Evolutionary conservation across 35 echinoderm and acorn worm species (phyloP).

Genomic region (Patiria miniata): DNA sequence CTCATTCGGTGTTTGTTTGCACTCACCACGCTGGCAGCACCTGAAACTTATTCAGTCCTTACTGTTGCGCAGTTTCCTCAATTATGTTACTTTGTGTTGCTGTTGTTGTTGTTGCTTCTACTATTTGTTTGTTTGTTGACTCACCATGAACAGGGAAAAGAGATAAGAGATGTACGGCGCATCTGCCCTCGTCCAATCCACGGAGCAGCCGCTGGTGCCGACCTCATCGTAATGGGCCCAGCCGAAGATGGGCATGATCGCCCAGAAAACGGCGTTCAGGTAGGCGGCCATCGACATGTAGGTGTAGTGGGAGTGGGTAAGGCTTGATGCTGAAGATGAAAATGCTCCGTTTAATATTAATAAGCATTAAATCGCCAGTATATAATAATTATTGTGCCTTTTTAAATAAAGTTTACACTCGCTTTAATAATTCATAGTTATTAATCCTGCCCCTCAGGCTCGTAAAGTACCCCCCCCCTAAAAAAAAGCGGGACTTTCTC

Average conservation of each 20-base stretch:
- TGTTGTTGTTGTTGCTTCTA: no score
- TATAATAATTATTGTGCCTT: no score
- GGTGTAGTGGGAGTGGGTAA: conserved; percentile 57
- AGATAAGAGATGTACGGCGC: conserved; percentile 63
- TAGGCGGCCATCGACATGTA: conserved; percentile 27
- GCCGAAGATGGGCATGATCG: conserved; percentile 79
- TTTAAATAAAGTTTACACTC: background rate
- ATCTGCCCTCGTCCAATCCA: conserved; percentile 67
- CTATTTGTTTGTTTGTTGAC: background rate
- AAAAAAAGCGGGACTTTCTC: no score
- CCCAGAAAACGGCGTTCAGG: conserved; percentile 76
- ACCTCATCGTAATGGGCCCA: conserved; percentile 77
- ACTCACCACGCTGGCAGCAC: no score
- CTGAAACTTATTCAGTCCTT: no score
- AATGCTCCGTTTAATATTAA: no score
- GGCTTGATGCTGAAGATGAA: conserved; percentile 37
- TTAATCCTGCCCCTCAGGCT: no score
- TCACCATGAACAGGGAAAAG: conserved; percentile 46
- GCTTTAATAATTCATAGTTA: background rate
- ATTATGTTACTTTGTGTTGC: no score
- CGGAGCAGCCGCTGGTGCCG: conserved; percentile 40
- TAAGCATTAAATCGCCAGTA: no score
- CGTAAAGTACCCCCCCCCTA: no score
- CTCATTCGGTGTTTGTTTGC: no score
- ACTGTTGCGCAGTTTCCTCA: no score